Evolutionary conservation across 2,113 vertebrate species (phyloP).

Genomic region (Manacus vitellinus): DNA sequence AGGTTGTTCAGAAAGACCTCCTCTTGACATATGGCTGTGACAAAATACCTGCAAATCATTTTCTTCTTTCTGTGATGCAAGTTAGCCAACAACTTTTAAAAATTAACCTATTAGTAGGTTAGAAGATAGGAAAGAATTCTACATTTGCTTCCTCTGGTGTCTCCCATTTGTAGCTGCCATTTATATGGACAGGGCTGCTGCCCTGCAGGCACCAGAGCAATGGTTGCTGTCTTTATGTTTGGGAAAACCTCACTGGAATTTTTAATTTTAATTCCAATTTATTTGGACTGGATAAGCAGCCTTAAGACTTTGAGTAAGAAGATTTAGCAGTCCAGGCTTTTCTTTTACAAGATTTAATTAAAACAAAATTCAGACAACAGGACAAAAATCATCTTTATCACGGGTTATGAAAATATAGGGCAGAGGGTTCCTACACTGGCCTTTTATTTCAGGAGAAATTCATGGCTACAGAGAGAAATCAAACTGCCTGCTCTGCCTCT

Average conservation of each 20-base stretch:
- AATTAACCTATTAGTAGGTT: not conserved
- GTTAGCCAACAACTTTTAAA: not conserved
- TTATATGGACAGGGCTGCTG: not conserved
- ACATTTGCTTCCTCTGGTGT: not conserved
- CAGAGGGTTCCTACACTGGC: not conserved
- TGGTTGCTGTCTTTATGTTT: not conserved
- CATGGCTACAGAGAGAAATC: not conserved
- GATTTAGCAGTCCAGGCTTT: not conserved
- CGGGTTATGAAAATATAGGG: not conserved
- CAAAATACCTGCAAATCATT: not conserved
- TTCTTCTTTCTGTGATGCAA: not conserved
- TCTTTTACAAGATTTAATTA: not conserved
- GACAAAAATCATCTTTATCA: not conserved
- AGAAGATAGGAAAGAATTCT: not conserved
- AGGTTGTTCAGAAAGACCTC: not conserved
- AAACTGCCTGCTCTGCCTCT: not conserved
- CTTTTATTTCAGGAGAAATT: not conserved
- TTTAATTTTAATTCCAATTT: not conserved
- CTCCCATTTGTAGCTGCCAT: not conserved
- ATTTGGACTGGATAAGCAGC: not conserved
- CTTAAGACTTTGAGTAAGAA: not conserved
- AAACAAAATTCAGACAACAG: not conserved
- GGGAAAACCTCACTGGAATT: not conserved
- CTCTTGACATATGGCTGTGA: not conserved
- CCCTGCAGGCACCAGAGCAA: not conserved